A percentile compares a stretch with the other conserved stretches of the same genome.
phyloP scores from a whole-genome alignment of 23 tunicate species.

The Trididemnum nubilum region DNA sequence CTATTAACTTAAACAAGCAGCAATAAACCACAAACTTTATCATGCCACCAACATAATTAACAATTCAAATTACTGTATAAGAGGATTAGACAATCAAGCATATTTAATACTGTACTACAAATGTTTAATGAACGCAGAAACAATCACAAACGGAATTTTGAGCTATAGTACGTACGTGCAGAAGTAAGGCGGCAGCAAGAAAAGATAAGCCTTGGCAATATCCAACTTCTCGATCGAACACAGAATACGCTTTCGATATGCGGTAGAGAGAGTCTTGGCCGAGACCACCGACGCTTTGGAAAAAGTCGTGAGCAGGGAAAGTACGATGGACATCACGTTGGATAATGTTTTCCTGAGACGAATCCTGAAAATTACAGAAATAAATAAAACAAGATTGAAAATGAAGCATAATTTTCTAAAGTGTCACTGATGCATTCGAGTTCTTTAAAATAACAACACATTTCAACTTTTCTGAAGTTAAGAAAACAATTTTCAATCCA shows the following conservation, averaged over 20 bases:
- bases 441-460: not conserved
- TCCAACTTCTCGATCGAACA: constrained; percentile 88
- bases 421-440: not conserved
- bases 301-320: constrained; percentile 91
- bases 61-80: too few species aligned
- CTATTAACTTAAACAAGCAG: too few species aligned
- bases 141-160: too few species aligned
- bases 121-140: too few species aligned
- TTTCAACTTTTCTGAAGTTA: too few species aligned
- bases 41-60: too few species aligned
- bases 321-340: constrained; percentile 96
- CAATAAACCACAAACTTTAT: too few species aligned
- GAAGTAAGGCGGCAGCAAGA: constrained; percentile 86
- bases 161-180: constrained; percentile 61
- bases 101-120: too few species aligned
- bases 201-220: constrained; percentile 92
- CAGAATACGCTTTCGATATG: constrained; percentile 86
- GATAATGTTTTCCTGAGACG: constrained; percentile 84
- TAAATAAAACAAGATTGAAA: not conserved
- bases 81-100: too few species aligned
- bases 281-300: constrained; percentile 61
- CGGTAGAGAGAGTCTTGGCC: constrained; percentile 89
- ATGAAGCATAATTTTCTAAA: not conserved
- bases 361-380: constrained; percentile 47
- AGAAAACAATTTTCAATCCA: too few species aligned